Evolutionary conservation across 2,797 vertebrate species (phyloP).

Genomic region (Limnodromus scolopaceus): DNA sequence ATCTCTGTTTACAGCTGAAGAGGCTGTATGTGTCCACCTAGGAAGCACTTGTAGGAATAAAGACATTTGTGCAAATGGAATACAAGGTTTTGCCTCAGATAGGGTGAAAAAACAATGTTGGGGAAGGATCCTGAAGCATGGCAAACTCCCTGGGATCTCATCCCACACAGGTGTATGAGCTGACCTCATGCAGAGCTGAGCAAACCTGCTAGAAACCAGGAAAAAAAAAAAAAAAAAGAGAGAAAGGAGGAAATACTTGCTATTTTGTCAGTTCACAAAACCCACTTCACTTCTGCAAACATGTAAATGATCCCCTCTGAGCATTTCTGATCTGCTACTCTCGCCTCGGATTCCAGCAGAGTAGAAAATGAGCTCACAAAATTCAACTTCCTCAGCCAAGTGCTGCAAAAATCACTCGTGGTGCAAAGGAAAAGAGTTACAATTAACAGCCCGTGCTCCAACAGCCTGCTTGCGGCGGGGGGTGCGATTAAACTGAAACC

Average conservation of each 20-base stretch:
- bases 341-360: accelerated
- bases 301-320: not conserved
- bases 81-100: not conserved
- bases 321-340: not conserved
- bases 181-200: accelerated
- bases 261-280: not conserved
- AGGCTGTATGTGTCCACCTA: not conserved
- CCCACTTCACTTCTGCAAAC: not conserved
- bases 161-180: not conserved
- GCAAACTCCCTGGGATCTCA: not conserved
- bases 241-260: not conserved
- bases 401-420: not conserved
- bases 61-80: not conserved
- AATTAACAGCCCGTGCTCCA: accelerated
- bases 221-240: not conserved
- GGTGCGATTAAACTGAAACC: not conserved
- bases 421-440: not conserved
- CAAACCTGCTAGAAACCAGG: not conserved
- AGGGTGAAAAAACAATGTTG: not conserved
- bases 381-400: not conserved
- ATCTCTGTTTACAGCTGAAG: not conserved
- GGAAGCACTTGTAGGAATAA: not conserved
- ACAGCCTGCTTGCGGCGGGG: not conserved
- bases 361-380: not conserved
- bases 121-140: not conserved